Conservation (phyloP, 2,797 vertebrate genomes). For the Pseudocheirus occidentalis region DNA sequence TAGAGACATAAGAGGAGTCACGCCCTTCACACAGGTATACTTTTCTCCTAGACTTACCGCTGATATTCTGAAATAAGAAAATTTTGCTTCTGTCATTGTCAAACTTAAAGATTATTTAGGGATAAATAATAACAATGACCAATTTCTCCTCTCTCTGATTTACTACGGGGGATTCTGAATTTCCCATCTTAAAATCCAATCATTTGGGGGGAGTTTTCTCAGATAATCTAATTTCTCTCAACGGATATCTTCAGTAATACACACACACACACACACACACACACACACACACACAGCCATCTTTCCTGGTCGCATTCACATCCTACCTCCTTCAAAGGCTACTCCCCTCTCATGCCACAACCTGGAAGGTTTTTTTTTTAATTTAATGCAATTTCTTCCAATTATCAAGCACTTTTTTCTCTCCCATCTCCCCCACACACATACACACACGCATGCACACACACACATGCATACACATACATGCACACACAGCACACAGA, state of each 20-base stretch:
- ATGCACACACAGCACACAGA: too few relatives aligned
- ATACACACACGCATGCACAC: too few relatives aligned
- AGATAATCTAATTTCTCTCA: background rate
- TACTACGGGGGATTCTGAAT: background rate
- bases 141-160: conserved; percentile 32
- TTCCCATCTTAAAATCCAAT: background rate
- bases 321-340: background rate
- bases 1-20: background rate
- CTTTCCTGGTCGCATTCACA: background rate
- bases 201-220: background rate
- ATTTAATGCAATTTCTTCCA: background rate
- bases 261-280: background rate
- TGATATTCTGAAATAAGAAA: conserved; percentile 23
- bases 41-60: background rate
- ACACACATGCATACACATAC: too few relatives aligned
- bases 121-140: background rate
- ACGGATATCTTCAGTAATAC: background rate
- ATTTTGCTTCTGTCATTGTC: conserved; percentile 12
- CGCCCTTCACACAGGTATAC: background rate
- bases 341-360: background rate
- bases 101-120: background rate
- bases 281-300: background rate
- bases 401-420: background rate
- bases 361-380: background rate
- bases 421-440: background rate